Conservation (phyloP, 2,113 vertebrate species). For the Terrapene triunguis region DNA sequence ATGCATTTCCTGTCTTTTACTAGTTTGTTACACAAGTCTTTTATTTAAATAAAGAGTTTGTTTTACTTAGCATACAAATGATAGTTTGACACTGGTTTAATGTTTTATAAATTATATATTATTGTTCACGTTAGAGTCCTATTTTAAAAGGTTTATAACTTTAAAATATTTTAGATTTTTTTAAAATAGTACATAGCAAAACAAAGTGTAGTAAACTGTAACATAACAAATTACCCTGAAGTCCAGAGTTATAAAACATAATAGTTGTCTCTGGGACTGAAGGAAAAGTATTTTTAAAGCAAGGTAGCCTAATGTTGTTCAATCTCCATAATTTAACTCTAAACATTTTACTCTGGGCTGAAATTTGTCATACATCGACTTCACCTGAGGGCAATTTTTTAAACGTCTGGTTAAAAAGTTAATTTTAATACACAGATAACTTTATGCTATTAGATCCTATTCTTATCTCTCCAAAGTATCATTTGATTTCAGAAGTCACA, state of each 20-base stretch:
- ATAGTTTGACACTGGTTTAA: neutral
- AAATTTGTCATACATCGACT: neutral
- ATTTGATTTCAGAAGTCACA: neutral
- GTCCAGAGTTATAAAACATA: neutral
- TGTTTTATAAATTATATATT: neutral
- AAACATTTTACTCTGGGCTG: neutral
- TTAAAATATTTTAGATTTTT: neutral
- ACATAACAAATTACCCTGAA: neutral
- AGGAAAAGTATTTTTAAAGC: neutral
- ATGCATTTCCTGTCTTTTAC: neutral
- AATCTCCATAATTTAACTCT: neutral
- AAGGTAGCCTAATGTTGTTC: neutral
- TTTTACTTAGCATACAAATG: neutral
- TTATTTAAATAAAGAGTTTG: neutral
- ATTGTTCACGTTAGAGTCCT: neutral
- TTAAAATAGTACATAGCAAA: neutral
- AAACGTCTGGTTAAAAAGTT: neutral
- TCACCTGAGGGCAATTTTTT: neutral
- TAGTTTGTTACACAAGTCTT: rapidly evolving
- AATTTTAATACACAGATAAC: neutral
- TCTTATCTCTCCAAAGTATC: neutral
- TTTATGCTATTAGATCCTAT: neutral
- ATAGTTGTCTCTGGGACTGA: neutral
- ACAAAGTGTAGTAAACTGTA: neutral
- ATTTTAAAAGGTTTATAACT: neutral